These are phyloP conservation scores for Odontomyia ornata DNA, from an alignment of 2,888 invertebrate genomes.

Conservation along the genomic window DNA sequence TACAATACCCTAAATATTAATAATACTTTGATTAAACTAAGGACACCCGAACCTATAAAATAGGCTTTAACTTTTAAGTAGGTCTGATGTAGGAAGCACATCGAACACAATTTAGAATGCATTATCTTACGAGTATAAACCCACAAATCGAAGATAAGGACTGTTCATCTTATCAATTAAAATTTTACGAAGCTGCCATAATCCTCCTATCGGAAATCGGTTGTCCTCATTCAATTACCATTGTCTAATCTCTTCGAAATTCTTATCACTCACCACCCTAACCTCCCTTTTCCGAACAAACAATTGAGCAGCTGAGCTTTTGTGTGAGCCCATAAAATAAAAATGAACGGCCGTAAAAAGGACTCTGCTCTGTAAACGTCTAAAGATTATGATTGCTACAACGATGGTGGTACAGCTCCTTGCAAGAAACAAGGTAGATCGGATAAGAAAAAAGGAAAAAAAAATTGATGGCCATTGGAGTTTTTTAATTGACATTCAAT, in stretches of 20 bases:
- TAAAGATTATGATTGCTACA: conserved; percentile 33
- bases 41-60: no score
- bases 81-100: no score
- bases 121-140: no score
- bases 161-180: no score
- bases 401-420: background rate
- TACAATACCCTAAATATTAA: no score
- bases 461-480: conserved; percentile 37
- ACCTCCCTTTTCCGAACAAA: background rate
- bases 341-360: conserved; percentile 21
- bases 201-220: no score
- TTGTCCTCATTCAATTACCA: background rate
- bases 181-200: no score
- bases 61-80: no score
- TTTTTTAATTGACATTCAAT: conserved; percentile 45
- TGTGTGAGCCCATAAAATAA: background rate
- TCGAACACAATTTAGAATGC: no score
- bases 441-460: background rate
- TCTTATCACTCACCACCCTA: background rate
- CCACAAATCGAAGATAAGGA: no score
- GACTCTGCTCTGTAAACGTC: conserved; percentile 24
- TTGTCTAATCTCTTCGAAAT: background rate
- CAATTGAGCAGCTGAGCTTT: conserved; percentile 2
- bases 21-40: no score
- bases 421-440: background rate